Evolutionary conservation across 1,140 invertebrate species (phyloP), one percentile per base, ranked within the genome.

Genomic region (Drosophila fuyamai): DNA sequence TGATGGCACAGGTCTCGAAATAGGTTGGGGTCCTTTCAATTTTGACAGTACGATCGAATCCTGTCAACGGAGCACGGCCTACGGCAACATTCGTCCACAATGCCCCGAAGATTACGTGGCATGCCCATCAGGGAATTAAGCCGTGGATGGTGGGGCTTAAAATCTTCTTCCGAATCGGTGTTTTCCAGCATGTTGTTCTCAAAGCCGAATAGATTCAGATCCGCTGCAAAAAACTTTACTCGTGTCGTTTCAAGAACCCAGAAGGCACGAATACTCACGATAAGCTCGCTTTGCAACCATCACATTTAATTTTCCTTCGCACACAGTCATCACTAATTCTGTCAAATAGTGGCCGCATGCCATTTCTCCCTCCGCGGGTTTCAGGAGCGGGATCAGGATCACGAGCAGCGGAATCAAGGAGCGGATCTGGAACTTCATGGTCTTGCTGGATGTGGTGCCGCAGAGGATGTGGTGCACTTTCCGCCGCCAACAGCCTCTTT

Each of bases 201-300:
- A 46, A 85, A 84, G 70, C 85, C 81, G 18, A 85, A 77, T 27
- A 85, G 43, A 35, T 79, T 59, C 62, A 74, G 43, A 40, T 79
- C 62, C 62, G 68, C 81, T 84, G 77, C 40, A 54, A 75, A 57
- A 16, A 32, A 9, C 10, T 36, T 5, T 32, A 10, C 8, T 35
- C 4, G 27, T 35, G 27, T 4, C 27, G 48, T 51, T 51, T 12
- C 2, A 4, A 43, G 16, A 32, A n/a, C 7, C 16, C 8, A 12
- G 16, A 43, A 12, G 9, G 13, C 23, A 27, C 50, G 13, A 27
- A 16, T 67, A 80, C 81, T 81, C 14, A 85, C 81, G 23, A 16
- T 58, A 46, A 55, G 23, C 55, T 7, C 81, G 81, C 13, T 83
- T 83, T 12, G 50, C 18, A 5, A 35, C 16, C 8, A 3, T n/a